A percentile compares a stretch with the other conserved stretches of the same genome.
These are phyloP conservation scores for Chanos chanos DNA, from an alignment of 2,797 vertebrate species.

Conservation along the genomic window DNA sequence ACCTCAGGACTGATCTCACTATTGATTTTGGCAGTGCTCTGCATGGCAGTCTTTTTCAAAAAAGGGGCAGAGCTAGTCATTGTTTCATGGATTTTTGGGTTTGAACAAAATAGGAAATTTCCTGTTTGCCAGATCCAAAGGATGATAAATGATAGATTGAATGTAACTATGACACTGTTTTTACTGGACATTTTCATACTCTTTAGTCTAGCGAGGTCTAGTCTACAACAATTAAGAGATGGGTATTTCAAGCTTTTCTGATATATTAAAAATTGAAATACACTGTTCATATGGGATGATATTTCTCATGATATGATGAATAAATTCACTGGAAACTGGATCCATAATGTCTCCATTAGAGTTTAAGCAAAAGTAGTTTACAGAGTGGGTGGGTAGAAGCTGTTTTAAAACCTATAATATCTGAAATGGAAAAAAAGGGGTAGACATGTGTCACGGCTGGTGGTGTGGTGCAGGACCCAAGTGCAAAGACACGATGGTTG, in stretches of 20 bases:
- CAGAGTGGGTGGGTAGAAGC: no score
- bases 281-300: no score
- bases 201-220: not conserved
- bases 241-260: not conserved
- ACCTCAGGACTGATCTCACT: constrained; percentile 34
- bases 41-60: constrained; percentile 39
- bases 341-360: no score
- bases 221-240: not conserved
- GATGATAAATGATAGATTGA: constrained; percentile 23
- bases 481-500: no score
- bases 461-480: no score
- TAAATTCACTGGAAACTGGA: no score
- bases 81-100: constrained; percentile 18
- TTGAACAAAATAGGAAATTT: constrained; percentile 38
- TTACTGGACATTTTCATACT: not conserved
- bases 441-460: no score
- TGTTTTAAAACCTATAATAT: no score
- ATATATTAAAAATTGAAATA: no score
- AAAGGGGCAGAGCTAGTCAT: constrained; percentile 28
- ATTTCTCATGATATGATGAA: no score
- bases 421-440: no score
- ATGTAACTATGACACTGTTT: constrained; percentile 9
- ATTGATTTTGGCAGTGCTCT: constrained; percentile 46
- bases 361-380: no score
- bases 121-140: constrained; percentile 16